These are phyloP conservation scores for Caenorhabditis briggsae DNA, from an alignment of 1,140 invertebrate species.

Conservation along the genomic window DNA sequence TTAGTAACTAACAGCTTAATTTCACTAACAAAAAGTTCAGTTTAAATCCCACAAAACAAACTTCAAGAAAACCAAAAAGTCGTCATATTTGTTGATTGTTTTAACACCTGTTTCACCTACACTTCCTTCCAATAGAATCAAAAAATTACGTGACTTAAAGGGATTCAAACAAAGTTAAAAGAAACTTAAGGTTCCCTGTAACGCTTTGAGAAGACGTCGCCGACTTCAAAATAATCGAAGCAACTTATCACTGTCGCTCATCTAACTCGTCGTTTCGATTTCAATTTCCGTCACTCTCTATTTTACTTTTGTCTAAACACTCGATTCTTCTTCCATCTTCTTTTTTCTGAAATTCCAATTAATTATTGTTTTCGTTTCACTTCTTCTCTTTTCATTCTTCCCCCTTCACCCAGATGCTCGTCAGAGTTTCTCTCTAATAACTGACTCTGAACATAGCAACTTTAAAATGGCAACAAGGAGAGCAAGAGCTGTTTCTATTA, in stretches of 20 bases:
- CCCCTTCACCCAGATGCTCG: not conserved
- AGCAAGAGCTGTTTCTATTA: not conserved
- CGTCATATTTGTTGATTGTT: no score
- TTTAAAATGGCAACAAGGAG: not conserved
- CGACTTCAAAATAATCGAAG: not conserved
- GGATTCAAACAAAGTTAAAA: no score
- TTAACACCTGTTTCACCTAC: no score
- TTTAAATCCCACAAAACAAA: no score
- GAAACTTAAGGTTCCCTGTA: not conserved
- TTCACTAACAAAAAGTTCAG: no score
- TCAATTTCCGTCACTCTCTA: slow-evolving; percentile 14
- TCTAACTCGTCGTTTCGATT: not conserved
- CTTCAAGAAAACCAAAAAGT: no score
- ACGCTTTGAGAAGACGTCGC: not conserved
- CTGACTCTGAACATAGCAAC: not conserved
- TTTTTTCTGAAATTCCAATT: slow-evolving; percentile 4
- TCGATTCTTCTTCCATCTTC: not conserved
- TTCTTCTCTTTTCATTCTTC: not conserved
- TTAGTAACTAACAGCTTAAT: no score
- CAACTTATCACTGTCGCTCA: not conserved
- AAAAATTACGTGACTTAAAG: no score
- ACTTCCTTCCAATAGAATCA: no score
- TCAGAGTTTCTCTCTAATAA: not conserved
- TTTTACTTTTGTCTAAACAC: not conserved
- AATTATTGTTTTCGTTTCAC: slow-evolving; percentile 24